Evolutionary conservation across 2,797 vertebrate genomes (phyloP).

Genomic region (Poeciliopsis presidionis): DNA sequence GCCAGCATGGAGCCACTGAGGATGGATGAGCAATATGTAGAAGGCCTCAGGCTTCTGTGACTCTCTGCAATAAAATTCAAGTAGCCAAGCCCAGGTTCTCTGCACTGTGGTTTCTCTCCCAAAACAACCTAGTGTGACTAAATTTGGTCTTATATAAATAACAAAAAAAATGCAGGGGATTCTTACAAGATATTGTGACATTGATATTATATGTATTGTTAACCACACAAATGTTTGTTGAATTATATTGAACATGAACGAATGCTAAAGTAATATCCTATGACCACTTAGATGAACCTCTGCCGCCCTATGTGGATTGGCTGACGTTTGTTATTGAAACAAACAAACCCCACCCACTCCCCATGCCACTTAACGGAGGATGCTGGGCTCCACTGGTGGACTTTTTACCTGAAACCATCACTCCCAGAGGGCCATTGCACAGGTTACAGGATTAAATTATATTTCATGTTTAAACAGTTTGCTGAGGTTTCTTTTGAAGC

Average conservation of each 20-base stretch:
- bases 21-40: conserved; percentile 58
- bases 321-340: conserved; percentile 89
- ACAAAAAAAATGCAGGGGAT: background rate
- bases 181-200: background rate
- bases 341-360: conserved; percentile 92
- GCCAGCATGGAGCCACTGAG: conserved; percentile 45
- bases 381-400: conserved; percentile 98
- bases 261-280: conserved; percentile 11
- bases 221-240: background rate
- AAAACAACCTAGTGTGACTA: conserved; percentile 35
- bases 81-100: conserved; percentile 32
- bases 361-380: conserved; percentile 95
- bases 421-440: conserved; percentile 92
- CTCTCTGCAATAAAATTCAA: conserved; percentile 60
- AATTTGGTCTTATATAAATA: conserved; percentile 12
- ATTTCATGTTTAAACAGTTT: background rate
- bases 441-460: conserved; percentile 77
- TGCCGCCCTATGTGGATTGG: conserved; percentile 94
- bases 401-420: conserved; percentile 95
- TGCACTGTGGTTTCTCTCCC: conserved; percentile 40
- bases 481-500: background rate
- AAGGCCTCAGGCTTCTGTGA: conserved; percentile 53
- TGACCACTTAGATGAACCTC: conserved; percentile 85
- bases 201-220: background rate
- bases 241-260: background rate